phyloP scores from a whole-genome alignment of 1,140 invertebrate genomes.

The Plodia interpunctella region DNA sequence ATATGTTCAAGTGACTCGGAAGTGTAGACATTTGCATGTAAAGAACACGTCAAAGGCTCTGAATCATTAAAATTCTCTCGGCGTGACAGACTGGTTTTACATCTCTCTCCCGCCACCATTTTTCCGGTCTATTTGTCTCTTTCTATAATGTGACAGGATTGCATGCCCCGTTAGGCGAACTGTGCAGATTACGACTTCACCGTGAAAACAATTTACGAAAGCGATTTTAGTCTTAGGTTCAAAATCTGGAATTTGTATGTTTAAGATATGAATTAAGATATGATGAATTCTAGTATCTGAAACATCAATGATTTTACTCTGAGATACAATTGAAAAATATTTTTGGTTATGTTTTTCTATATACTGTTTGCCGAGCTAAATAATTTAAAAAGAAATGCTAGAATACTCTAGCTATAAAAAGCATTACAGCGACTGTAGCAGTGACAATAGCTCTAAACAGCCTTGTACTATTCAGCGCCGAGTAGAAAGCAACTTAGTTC shows the following conservation, averaged over 20 bases:
- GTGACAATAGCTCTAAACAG: too few relatives aligned
- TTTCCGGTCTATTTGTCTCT: constrained; percentile 73
- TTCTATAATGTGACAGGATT: constrained; percentile 67
- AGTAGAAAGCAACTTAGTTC: neutral
- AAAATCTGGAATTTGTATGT: too few relatives aligned
- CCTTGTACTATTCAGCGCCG: neutral
- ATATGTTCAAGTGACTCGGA: neutral
- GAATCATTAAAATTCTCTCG: constrained; percentile 67
- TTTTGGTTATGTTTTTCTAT: too few relatives aligned
- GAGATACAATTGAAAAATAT: too few relatives aligned
- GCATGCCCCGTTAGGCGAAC: constrained; percentile 60
- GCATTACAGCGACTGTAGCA: too few relatives aligned
- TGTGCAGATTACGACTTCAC: constrained; percentile 16
- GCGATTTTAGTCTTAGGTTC: constrained; percentile 28
- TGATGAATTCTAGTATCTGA: too few relatives aligned
- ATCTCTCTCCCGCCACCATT: constrained; percentile 54
- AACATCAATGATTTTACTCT: too few relatives aligned
- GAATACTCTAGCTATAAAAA: too few relatives aligned
- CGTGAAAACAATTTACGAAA: neutral
- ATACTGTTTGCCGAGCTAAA: too few relatives aligned
- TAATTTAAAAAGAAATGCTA: too few relatives aligned
- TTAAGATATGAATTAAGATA: too few relatives aligned
- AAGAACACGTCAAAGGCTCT: constrained; percentile 29
- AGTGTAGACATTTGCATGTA: neutral
- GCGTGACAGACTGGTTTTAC: constrained; percentile 43